A percentile compares a stretch with the other conserved stretches of the same genome.
Conservation (phyloP, 37 sponge, comb jelly and placozoan species). For the Diacarnus erythraeanus region DNA sequence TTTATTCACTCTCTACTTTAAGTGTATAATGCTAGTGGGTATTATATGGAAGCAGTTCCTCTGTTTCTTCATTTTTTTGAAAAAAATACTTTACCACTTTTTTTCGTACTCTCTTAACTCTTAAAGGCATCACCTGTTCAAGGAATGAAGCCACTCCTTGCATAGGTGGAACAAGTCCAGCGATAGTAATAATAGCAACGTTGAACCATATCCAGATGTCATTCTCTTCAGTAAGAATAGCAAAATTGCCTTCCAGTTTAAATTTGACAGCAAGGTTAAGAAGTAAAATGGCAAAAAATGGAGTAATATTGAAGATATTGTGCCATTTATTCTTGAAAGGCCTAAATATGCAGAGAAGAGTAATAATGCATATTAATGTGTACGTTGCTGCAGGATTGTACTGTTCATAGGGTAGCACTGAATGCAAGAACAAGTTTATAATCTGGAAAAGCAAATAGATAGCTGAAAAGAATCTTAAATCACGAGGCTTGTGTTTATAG, state of each 20-base stretch:
- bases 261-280: not conserved
- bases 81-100: too few relatives aligned
- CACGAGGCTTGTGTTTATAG: slow-evolving; percentile 24
- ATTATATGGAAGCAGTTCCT: too few relatives aligned
- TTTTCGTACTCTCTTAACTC: too few relatives aligned
- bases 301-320: not conserved
- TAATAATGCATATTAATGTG: not conserved
- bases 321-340: slow-evolving; percentile 21
- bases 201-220: too few relatives aligned
- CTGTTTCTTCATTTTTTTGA: too few relatives aligned
- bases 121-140: too few relatives aligned
- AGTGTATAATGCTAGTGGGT: too few relatives aligned
- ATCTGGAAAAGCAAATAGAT: slow-evolving; percentile 19
- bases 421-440: not conserved
- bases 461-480: slow-evolving; percentile 12
- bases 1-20: too few relatives aligned
- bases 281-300: not conserved
- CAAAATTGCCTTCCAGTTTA: not conserved
- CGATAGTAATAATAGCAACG: too few relatives aligned
- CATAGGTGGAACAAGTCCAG: too few relatives aligned
- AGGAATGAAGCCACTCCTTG: too few relatives aligned
- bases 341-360: not conserved
- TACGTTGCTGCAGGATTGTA: not conserved
- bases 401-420: not conserved
- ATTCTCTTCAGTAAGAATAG: not conserved